A percentile compares a stretch with the other conserved stretches of the same genome.
phyloP scores from a whole-genome alignment of 2,888 invertebrate genomes.

The Apamea anceps region DNA sequence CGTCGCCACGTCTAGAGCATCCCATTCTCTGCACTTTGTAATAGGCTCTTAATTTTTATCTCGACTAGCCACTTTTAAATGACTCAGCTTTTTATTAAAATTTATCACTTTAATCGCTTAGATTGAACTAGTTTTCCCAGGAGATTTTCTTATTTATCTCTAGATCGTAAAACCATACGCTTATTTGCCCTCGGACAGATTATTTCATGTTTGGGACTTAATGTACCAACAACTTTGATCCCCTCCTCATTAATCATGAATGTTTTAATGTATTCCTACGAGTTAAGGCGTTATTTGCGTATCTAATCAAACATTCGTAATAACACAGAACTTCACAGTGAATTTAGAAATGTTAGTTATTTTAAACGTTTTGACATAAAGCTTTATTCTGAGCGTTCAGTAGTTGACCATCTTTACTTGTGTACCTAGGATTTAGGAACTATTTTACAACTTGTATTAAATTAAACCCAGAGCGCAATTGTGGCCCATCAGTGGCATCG shows the following conservation, averaged over 20 bases:
- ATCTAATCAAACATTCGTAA: constrained; percentile 24
- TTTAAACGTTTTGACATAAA: background rate
- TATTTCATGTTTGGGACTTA: constrained; percentile 22
- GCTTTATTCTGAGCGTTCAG: background rate
- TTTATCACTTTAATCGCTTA: constrained; percentile 30
- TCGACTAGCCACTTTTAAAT: constrained; percentile 27
- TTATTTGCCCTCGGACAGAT: constrained; percentile 13
- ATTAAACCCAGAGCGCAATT: background rate
- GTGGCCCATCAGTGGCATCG: background rate
- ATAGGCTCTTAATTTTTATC: constrained; percentile 50
- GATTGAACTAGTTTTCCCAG: constrained; percentile 15
- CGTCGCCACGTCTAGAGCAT: background rate
- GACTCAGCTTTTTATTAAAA: constrained; percentile 28
- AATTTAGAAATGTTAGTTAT: background rate
- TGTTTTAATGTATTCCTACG: constrained; percentile 46
- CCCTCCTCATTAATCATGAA: constrained; percentile 51
- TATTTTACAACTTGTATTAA: background rate
- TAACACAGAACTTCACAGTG: background rate
- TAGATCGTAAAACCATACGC: background rate
- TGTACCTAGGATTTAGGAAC: background rate
- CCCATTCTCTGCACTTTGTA: constrained; percentile 26
- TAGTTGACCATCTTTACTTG: background rate
- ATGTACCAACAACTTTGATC: constrained; percentile 49
- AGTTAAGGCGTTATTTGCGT: constrained; percentile 40
- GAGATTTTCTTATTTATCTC: background rate